phyloP scores from a whole-genome alignment of 2,888 invertebrate species.

The Agrypnus murinus region DNA sequence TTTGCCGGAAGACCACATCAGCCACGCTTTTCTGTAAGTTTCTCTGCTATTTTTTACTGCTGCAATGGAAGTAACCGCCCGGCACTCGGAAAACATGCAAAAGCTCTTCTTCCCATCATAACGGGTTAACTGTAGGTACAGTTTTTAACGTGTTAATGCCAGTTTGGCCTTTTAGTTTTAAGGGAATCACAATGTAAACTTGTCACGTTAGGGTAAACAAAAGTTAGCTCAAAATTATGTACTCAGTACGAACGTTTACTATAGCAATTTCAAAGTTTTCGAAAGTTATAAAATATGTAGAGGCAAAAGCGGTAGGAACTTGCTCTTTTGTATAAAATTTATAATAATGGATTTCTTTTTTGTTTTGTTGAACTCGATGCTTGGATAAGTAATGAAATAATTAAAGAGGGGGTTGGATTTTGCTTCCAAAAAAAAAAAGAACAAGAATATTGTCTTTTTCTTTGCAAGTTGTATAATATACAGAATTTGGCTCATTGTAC shows the following conservation, averaged over 20 bases:
- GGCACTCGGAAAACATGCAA: background rate
- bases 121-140: background rate
- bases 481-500: too few species aligned
- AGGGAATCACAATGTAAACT: background rate
- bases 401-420: too few species aligned
- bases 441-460: too few species aligned
- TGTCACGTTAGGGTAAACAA: background rate
- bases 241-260: too few species aligned
- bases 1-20: background rate
- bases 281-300: background rate
- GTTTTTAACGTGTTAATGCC: conserved; percentile 6
- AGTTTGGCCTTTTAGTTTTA: background rate
- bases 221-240: too few species aligned
- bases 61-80: background rate
- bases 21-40: background rate
- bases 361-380: too few species aligned
- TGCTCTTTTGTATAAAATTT: background rate
- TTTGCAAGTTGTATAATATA: too few species aligned
- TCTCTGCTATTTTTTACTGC: background rate
- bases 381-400: too few species aligned
- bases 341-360: too few species aligned
- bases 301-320: background rate
- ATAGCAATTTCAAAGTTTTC: background rate
- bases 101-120: background rate
- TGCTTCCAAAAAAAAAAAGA: too few species aligned